Conservation (phyloP, 2,888 invertebrate genomes). For the Drosophila mulleri region DNA sequence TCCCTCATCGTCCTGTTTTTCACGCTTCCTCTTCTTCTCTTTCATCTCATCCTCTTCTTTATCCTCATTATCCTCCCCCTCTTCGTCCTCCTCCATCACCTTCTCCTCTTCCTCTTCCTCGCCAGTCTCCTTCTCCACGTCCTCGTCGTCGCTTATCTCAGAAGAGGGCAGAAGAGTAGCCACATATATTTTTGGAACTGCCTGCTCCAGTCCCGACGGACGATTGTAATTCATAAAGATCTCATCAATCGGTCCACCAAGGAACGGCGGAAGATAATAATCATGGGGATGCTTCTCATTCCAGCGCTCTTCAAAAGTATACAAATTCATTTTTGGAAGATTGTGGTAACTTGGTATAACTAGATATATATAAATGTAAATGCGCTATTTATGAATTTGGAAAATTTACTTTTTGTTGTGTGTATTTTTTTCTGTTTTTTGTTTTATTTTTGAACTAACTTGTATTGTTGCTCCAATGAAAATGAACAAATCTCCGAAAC, state of each 20-base stretch:
- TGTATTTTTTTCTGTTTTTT: not conserved
- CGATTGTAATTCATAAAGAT: not conserved
- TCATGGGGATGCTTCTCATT: not conserved
- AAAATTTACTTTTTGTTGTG: not conserved
- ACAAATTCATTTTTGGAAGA: not conserved
- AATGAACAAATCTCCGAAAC: not conserved
- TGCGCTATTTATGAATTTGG: not conserved
- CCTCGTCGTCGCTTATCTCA: too few relatives aligned
- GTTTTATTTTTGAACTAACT: not conserved
- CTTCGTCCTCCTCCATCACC: too few relatives aligned
- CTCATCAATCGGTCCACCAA: conserved; percentile 7
- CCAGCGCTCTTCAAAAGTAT: not conserved
- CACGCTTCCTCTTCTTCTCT: too few relatives aligned
- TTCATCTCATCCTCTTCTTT: too few relatives aligned
- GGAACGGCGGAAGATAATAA: not conserved
- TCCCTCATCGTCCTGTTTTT: too few relatives aligned
- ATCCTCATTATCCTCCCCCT: too few relatives aligned
- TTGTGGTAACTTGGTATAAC: not conserved
- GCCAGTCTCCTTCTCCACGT: too few relatives aligned
- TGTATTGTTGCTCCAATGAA: not conserved
- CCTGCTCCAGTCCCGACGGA: too few relatives aligned
- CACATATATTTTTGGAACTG: not conserved
- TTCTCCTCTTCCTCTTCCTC: too few relatives aligned
- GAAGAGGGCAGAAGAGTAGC: too few relatives aligned
- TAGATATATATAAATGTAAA: not conserved